Evolutionary conservation across 1,140 invertebrate genomes (phyloP), one percentile per base, ranked within the genome.

Genomic region (Apis cerana): DNA sequence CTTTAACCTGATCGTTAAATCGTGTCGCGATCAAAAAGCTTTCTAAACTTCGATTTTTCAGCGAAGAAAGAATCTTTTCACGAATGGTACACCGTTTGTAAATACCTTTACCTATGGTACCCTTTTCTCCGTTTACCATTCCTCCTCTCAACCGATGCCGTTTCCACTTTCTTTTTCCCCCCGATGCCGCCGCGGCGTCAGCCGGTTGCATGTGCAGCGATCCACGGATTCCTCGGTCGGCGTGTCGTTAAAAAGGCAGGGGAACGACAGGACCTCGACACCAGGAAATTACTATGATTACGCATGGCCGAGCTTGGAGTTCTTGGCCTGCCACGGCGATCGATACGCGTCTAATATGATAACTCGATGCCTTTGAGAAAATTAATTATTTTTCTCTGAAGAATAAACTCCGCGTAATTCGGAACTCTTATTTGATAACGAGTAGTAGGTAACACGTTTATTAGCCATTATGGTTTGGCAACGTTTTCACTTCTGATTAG

Each of bases 241-340:
- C 15, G 19, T 10, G 64, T 33, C 62, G 70, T 84, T 84, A 80
- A 84, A 74, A 84, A 74, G 70, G 12, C n/a, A 48, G 62, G 62
- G 56, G 23, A 58, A 48, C 78, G 62, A 82, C 78, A 56, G 59
- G 56, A 75, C 69, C 69, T 82, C 79, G 79, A 84, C 83, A 84
- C 83, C 79, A 81, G 83, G 81, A 82, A 84, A 84, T 84, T 84
- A 75, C 83, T 81, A 70, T 75, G 78, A 84, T 84, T 82, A 84
- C 59, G 75, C 58, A 48, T 13, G 27, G 23, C 50, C 79, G 79
- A 82, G 83, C 33, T 70, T 76, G 19, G 79, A 64, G 65, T 64
- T 82, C 52, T 82, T 84, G 58, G 12, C 9, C 19, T 13, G n/a
- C 27, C 48, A 15, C 27, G 33, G 2, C 21, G 12, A 17, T 48